Evolutionary conservation across 1,140 invertebrate genomes (phyloP).

Genomic region (Ectropis grisescens): DNA sequence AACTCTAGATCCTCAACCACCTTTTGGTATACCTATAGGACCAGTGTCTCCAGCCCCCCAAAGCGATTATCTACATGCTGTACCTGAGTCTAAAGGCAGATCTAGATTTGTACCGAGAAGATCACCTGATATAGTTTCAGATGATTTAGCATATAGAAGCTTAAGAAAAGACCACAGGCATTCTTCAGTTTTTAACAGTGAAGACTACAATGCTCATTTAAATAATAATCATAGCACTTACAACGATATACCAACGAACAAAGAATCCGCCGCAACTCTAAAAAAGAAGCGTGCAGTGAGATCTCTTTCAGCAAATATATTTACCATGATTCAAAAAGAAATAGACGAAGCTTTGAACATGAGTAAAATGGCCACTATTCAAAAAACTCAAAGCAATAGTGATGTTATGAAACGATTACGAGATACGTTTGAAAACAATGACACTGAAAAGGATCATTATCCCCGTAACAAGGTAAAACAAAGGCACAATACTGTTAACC

Average conservation of each 20-base stretch:
- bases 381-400: slow-evolving; percentile 64
- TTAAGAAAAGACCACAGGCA: slow-evolving; percentile 81
- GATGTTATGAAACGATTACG: slow-evolving; percentile 58
- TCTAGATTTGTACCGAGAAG: slow-evolving; percentile 75
- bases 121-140: slow-evolving; percentile 85
- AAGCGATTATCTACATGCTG: slow-evolving; percentile 86
- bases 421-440: slow-evolving; percentile 53
- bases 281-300: slow-evolving; percentile 83
- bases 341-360: slow-evolving; percentile 62
- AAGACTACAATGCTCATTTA: slow-evolving; percentile 39
- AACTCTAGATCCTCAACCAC: slow-evolving; percentile 84
- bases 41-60: slow-evolving; percentile 81
- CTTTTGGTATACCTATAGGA: slow-evolving; percentile 89
- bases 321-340: slow-evolving; percentile 77
- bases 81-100: slow-evolving; percentile 73
- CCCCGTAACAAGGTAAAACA: slow-evolving; percentile 66
- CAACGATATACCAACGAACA: slow-evolving; percentile 49
- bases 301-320: slow-evolving; percentile 85
- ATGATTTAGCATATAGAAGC: slow-evolving; percentile 88
- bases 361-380: slow-evolving; percentile 36
- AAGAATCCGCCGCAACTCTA: slow-evolving; percentile 42
- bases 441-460: slow-evolving; percentile 44
- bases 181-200: slow-evolving; percentile 45
- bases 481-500: slow-evolving; percentile 59
- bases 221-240: slow-evolving; percentile 56